Evolutionary conservation across 2,113 vertebrate genomes (phyloP).

Genomic region (Micromys minutus): DNA sequence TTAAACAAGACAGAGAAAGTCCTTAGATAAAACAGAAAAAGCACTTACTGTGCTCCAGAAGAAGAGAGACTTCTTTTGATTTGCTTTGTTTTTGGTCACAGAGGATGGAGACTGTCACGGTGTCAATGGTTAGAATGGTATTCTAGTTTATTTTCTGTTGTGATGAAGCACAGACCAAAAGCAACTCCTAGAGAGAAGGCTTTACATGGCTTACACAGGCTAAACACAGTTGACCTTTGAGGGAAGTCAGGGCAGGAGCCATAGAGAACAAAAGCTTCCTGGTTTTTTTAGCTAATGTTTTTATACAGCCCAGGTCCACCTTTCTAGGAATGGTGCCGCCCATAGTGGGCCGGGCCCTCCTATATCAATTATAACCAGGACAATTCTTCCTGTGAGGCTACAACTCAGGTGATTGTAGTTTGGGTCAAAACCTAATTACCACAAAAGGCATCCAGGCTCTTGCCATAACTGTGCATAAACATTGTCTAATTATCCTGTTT

Average conservation of each 20-base stretch:
- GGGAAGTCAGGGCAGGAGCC: background rate
- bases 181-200: background rate
- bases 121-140: background rate
- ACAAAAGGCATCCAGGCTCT: background rate
- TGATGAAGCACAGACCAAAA: background rate
- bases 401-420: background rate
- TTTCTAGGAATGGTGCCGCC: background rate
- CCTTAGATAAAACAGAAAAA: background rate
- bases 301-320: background rate
- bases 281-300: background rate
- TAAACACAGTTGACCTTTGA: background rate
- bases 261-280: background rate
- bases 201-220: background rate
- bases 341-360: background rate
- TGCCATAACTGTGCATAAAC: background rate
- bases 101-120: conserved; percentile 6
- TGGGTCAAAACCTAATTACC: background rate
- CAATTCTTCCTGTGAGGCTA: background rate
- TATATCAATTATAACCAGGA: background rate
- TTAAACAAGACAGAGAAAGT: background rate
- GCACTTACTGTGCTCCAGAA: background rate
- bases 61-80: background rate
- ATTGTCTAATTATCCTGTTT: background rate
- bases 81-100: background rate
- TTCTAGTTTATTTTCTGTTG: background rate